Base-by-base conservation (phyloP, 2,888 invertebrate species). In the Drosophila borborema region DNA sequence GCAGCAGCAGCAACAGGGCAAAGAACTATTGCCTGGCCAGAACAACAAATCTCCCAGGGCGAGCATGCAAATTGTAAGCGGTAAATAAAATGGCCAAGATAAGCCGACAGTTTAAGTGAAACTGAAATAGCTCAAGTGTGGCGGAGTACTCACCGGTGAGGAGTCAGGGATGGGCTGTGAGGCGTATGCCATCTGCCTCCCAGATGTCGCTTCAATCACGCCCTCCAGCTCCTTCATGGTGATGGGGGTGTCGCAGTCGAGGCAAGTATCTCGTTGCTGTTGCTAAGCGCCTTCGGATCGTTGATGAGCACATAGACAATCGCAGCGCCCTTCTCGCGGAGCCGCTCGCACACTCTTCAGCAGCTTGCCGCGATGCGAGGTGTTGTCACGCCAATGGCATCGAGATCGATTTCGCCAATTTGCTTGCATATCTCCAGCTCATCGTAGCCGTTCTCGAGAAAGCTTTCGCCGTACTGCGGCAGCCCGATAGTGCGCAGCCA, bases 401-500 rank as follows among this genome's bases (percentile, higher is more conserved):
- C 98, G 93, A 98, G 94, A 94, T 98, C 98, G 73, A 98, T 97
- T 93, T 98, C 97, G 62, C 98, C 98, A 91, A 98, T 97, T 94
- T 98, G 98, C 94, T 98, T 98, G 94, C 98, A 98, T 92, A 98
- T 98, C 94, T 98, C 98, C 93, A 98, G 94, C 94, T 98, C 98
- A 94, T 98, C 98, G 94, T 98, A 98, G 80, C 98, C 98, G 93
- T 98, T 98, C 94, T 98, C 98, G 92, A 98, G 95, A 94, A 98
- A 98, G 91, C 97, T 97, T 93, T 98, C 97, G 81, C 97, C 96
- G 94, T 98, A 98, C 92, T 97, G 97, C 89, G 96, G 96, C 92
- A 98, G 95, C 91, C 97, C 96, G 91, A 98, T 95, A 88, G 98
- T 97, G 92, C 97, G 96, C 92, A 98, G 95, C 98, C 98, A 97